Evolutionary conservation across 2,113 vertebrate genomes (phyloP).

Genomic region (Nanorana parkeri): DNA sequence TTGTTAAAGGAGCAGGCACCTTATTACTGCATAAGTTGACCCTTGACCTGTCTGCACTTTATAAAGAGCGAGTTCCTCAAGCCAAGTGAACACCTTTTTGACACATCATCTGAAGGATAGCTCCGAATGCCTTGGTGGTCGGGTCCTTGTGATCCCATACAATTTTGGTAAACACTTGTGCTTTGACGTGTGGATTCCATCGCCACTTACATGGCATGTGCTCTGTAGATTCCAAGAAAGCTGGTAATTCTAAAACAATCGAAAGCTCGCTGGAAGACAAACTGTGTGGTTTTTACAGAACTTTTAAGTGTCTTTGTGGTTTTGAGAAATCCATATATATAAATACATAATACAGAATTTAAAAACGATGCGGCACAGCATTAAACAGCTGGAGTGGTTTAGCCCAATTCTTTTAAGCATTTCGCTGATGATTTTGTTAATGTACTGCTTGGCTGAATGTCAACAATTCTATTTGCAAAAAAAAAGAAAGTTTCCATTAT

Average conservation of each 20-base stretch:
- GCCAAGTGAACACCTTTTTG: no score
- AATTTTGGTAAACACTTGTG: no score
- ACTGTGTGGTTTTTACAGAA: neutral
- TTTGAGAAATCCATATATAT: constrained; percentile 11
- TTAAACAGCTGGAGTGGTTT: constrained; percentile 16
- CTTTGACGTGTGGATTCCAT: no score
- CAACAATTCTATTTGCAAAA: constrained; percentile 17
- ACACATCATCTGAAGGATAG: no score
- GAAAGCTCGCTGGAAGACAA: neutral
- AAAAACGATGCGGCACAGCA: neutral
- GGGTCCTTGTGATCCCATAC: no score
- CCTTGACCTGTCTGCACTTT: no score
- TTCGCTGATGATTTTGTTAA: constrained; percentile 35
- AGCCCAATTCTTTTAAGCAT: constrained; percentile 15
- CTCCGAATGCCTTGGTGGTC: no score
- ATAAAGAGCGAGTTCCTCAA: no score
- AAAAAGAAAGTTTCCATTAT: constrained; percentile 18
- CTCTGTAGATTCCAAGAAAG: neutral
- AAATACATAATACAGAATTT: constrained; percentile 16
- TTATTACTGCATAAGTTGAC: no score
- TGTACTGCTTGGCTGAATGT: constrained; percentile 33
- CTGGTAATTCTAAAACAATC: neutral
- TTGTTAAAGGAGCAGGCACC: no score
- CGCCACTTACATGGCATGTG: no score
- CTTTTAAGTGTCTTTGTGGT: constrained; percentile 5